phyloP scores from a whole-genome alignment of 2,113 vertebrate genomes.

The Mandrillus leucophaeus region DNA sequence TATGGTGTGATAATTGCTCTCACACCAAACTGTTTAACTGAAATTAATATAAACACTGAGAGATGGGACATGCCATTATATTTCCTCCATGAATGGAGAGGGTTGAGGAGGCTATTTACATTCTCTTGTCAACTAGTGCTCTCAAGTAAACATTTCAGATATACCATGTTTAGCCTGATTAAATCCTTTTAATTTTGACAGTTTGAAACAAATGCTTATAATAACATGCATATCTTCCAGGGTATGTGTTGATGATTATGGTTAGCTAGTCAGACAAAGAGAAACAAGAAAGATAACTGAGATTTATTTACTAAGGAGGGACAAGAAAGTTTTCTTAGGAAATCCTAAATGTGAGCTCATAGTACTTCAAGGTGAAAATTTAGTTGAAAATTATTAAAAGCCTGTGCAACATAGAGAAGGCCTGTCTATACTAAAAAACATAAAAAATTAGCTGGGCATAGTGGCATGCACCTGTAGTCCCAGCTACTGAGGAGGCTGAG shows the following conservation, averaged over 20 bases:
- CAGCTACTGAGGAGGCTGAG: too few species aligned
- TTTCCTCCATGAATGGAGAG: background rate
- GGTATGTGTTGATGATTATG: background rate
- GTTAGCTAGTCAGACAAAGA: background rate
- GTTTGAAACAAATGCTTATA: constrained; percentile 38
- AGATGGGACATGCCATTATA: background rate
- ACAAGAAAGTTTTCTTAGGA: background rate
- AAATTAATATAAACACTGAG: constrained; percentile 1
- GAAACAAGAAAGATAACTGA: background rate
- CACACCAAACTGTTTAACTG: background rate
- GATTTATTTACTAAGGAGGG: background rate
- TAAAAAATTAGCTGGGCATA: too few species aligned
- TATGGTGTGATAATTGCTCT: background rate
- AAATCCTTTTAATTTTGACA: background rate
- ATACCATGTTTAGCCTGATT: background rate
- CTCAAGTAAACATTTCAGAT: background rate
- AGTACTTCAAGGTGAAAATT: background rate
- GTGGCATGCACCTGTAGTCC: too few species aligned
- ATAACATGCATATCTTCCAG: constrained; percentile 1
- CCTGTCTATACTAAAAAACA: too few species aligned
- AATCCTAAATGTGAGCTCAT: background rate
- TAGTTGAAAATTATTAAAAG: background rate
- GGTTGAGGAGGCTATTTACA: background rate
- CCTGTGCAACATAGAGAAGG: too few species aligned
- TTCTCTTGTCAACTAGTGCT: background rate